Base-by-base conservation (phyloP, 2,888 invertebrate species). In the Ormyrus pomaceus region DNA sequence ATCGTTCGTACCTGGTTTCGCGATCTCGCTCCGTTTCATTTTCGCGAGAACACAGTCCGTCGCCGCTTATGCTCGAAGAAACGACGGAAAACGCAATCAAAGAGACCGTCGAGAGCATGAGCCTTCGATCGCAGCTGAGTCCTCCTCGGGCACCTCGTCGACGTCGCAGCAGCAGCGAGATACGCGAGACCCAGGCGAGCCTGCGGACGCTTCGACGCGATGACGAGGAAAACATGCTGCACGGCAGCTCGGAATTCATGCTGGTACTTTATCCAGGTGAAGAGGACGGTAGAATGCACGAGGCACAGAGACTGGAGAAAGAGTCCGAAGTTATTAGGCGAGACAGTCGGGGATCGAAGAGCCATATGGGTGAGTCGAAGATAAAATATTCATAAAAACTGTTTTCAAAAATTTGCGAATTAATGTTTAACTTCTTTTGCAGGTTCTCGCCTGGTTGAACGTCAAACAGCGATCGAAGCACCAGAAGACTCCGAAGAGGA, bases 221-320 rank as follows among this genome's bases (percentile, higher is more conserved):
- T 77, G 86, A 89, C 80, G 91, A 91, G 62, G 91, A 91, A 72
- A 92, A 91, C 84, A 92, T 92, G 72, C 85, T 92, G 64, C 93
- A 93, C 71, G 95, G 94, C 59, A 95, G 95, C 90, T 95, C 95
- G 72, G 96, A 96, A 90, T 95, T 96, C 87, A 95, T 96, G 95
- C 91, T 96, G 83, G 95, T 96, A 71, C 92, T 96, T 66, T 93
- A 93, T 87, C 94, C 94, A 9, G 91, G 92, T n/a, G 91, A 92
- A 73, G 92, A 92, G 83, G 77, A 82, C n/a, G 78, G 77, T 5
- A 48, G n/a, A 10, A 65, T 72, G 5, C 62, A 77, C 10, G 55
- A 77, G 9, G 65, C 59, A 6, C n/a, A 50, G 19, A 9, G 73
- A 10, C 9, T 70, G 0, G 75, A 82, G 55, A 77, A 79, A 11